Evolutionary conservation across 2,113 vertebrate genomes (phyloP).

Genomic region (Pluvianellus socialis): DNA sequence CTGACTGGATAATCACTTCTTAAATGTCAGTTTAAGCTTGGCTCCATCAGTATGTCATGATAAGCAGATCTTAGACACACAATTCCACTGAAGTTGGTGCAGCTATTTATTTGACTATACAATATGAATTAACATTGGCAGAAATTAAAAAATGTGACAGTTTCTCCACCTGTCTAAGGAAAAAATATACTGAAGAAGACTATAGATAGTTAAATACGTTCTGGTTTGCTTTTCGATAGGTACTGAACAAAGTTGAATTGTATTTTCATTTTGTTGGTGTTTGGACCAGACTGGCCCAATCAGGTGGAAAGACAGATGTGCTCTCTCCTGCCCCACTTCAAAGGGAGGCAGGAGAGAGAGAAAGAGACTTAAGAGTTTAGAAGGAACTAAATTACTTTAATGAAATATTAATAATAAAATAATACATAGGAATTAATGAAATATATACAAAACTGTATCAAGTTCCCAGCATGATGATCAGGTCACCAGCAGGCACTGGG

Average conservation of each 20-base stretch:
- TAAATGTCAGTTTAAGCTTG: background rate
- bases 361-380: too few species aligned
- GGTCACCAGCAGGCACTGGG: too few species aligned
- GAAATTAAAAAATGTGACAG: background rate
- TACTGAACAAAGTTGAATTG: background rate
- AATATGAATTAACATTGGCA: background rate
- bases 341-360: too few species aligned
- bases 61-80: background rate
- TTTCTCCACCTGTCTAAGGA: background rate
- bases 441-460: too few species aligned
- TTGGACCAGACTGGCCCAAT: too few species aligned
- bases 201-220: background rate
- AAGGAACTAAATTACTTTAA: too few species aligned
- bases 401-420: too few species aligned
- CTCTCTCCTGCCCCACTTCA: too few species aligned
- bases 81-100: background rate
- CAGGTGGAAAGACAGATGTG: too few species aligned
- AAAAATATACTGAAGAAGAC: background rate
- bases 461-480: too few species aligned
- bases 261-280: background rate
- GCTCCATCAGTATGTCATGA: background rate
- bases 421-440: too few species aligned
- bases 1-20: background rate
- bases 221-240: background rate
- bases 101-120: background rate